Evolutionary conservation across 1,140 invertebrate species (phyloP).

Genomic region (Pectinophora gossypiella): DNA sequence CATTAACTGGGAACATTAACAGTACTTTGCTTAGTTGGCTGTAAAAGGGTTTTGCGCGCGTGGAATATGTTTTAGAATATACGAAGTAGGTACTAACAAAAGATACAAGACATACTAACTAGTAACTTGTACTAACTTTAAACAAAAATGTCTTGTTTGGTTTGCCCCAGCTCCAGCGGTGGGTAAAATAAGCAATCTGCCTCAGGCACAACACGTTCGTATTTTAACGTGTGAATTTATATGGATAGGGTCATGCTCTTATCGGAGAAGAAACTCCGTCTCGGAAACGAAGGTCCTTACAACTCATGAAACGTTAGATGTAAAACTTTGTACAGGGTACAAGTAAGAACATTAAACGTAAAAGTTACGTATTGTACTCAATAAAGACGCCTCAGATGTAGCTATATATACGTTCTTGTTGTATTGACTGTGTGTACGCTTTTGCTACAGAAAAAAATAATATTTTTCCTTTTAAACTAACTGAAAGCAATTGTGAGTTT

Average conservation of each 20-base stretch:
- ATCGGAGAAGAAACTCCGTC: neutral
- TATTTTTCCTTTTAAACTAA: neutral
- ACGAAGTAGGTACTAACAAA: no score
- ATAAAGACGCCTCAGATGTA: neutral
- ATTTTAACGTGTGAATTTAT: conserved; percentile 3
- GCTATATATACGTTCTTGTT: neutral
- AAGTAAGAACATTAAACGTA: no score
- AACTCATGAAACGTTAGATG: neutral
- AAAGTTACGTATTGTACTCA: neutral
- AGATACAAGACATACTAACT: no score
- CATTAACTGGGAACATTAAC: no score
- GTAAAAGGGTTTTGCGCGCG: no score
- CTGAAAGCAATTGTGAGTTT: conserved; percentile 1
- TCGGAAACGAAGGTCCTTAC: neutral
- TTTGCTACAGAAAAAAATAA: neutral
- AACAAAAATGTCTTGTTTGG: no score
- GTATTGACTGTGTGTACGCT: neutral
- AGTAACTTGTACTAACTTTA: no score
- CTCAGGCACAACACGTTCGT: neutral
- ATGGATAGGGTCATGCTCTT: neutral
- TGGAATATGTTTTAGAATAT: no score
- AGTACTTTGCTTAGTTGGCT: no score
- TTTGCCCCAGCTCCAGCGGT: no score
- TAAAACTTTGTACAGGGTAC: neutral
- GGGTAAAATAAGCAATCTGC: conserved; percentile 1